Conservation (phyloP, 2,797 vertebrate species). For the Sciurus vulgaris region DNA sequence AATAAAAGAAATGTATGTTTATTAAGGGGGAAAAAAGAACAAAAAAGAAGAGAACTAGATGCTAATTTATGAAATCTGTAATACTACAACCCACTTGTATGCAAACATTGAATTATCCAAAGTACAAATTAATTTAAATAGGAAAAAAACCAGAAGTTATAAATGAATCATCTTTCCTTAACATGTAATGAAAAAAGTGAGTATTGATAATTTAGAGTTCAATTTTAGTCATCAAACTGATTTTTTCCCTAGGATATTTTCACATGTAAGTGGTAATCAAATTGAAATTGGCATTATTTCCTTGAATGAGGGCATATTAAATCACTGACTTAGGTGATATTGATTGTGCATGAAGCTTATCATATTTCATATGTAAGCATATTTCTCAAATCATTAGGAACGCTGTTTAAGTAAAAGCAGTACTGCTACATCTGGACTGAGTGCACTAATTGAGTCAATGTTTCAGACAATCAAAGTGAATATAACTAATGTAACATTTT, state of each 20-base stretch:
- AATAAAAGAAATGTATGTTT: neutral
- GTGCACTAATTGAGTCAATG: neutral
- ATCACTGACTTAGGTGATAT: slow-evolving; percentile 76
- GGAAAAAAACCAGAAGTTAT: slow-evolving; percentile 61
- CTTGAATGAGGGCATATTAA: slow-evolving; percentile 54
- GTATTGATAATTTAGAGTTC: slow-evolving; percentile 82
- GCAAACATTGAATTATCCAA: neutral
- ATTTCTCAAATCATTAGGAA: slow-evolving; percentile 70
- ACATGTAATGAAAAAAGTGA: slow-evolving; percentile 74
- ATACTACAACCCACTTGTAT: neutral
- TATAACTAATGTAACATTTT: neutral
- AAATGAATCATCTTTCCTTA: slow-evolving; percentile 74
- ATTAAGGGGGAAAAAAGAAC: neutral
- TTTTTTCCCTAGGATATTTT: slow-evolving; percentile 78
- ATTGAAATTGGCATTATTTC: slow-evolving; percentile 76
- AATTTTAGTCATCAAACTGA: slow-evolving; percentile 81
- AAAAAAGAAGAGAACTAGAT: slow-evolving; percentile 10
- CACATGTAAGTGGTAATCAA: slow-evolving; percentile 69
- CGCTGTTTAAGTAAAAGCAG: slow-evolving; percentile 3
- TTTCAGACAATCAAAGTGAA: neutral
- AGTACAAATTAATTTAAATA: slow-evolving; percentile 63
- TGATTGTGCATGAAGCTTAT: slow-evolving; percentile 80
- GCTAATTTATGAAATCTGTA: neutral
- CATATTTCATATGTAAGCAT: slow-evolving; percentile 67
- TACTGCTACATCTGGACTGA: neutral